These are phyloP conservation scores for Typhlichthys subterraneus DNA, from an alignment of 2,797 vertebrate species.

Conservation along the genomic window DNA sequence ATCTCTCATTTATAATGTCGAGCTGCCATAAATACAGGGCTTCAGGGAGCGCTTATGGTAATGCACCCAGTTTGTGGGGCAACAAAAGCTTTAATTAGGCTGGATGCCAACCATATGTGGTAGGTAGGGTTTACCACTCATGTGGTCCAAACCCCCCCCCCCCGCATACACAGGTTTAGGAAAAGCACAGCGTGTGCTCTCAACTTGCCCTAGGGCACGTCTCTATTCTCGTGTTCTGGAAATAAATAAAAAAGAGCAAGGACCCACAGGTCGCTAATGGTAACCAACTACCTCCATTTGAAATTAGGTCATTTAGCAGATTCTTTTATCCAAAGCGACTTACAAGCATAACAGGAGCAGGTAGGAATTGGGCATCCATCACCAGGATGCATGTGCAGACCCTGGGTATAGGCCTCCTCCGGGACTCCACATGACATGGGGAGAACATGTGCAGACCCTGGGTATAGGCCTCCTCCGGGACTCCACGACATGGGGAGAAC, in stretches of 20 bases:
- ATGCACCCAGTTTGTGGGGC: conserved; percentile 65
- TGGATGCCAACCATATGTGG: conserved; percentile 73
- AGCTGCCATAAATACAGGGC: conserved; percentile 69
- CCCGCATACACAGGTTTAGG: not conserved
- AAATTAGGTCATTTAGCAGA: too few species aligned
- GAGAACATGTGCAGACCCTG: too few species aligned
- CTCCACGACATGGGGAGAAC: not conserved
- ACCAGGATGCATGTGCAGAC: too few species aligned
- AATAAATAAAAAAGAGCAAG: not conserved
- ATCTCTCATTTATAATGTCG: conserved; percentile 75
- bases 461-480: too few species aligned
- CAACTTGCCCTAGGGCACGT: too few species aligned
- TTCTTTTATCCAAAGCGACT: too few species aligned
- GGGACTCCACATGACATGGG: not conserved
- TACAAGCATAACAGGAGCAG: too few species aligned
- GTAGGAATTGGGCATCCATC: too few species aligned
- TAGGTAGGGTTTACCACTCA: conserved; percentile 62
- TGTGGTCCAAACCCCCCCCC: conserved; percentile 51
- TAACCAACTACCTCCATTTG: too few species aligned
- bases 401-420: too few species aligned
- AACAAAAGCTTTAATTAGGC: conserved; percentile 74
- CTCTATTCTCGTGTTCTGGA: too few species aligned
- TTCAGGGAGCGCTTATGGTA: conserved; percentile 62
- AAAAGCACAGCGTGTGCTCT: not conserved
- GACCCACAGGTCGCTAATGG: not conserved